Percentiles rank a stretch among this genome's conserved stretches.
These are phyloP conservation scores for Sipha flava DNA, from an alignment of 1,140 invertebrate genomes.

Conservation along the genomic window DNA sequence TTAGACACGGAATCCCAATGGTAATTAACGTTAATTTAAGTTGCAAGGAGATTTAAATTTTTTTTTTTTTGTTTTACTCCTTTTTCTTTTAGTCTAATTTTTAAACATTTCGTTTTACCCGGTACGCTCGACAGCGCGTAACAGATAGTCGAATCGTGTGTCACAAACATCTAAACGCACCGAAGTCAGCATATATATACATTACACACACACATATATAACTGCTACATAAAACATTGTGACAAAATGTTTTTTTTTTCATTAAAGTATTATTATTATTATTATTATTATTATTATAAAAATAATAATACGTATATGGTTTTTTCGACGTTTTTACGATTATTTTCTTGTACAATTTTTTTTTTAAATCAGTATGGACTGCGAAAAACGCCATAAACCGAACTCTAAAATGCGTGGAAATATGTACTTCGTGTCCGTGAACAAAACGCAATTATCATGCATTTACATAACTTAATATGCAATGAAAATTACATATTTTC, in stretches of 20 bases:
- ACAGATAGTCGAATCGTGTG: slow-evolving; percentile 24
- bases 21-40: slow-evolving; percentile 27
- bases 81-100: slow-evolving; percentile 14
- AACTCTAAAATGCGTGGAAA: slow-evolving; percentile 6
- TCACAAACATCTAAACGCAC: neutral
- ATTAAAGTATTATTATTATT: slow-evolving; percentile 1
- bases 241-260: slow-evolving; percentile 8
- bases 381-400: slow-evolving; percentile 1
- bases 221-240: neutral
- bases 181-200: neutral
- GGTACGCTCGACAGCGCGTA: slow-evolving; percentile 23
- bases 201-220: neutral
- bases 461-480: slow-evolving; percentile 20
- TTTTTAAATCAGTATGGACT: neutral
- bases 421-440: slow-evolving; percentile 25
- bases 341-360: neutral
- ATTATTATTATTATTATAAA: neutral
- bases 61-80: neutral
- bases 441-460: slow-evolving; percentile 24
- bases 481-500: slow-evolving; percentile 18
- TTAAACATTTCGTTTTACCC: slow-evolving; percentile 1
- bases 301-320: slow-evolving; percentile 3
- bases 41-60: neutral
- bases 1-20: slow-evolving; percentile 1
- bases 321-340: slow-evolving; percentile 19